Conservation (phyloP, 2,113 vertebrate species). For the cat (Felis catus) region DNA sequence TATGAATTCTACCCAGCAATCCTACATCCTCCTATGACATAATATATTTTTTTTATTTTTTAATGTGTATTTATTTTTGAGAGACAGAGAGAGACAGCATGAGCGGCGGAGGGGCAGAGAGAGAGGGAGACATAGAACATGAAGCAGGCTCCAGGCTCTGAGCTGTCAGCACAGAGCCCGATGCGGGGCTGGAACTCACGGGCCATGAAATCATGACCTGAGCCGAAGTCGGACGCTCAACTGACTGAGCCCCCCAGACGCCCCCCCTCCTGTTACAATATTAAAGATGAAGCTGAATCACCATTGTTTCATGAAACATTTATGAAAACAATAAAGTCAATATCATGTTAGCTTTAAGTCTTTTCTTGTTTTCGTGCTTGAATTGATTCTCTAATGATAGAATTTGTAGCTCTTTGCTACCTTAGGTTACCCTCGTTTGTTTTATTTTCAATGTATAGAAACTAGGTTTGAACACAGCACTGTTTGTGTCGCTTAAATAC, state of each 20-base stretch:
- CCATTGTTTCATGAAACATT: neutral
- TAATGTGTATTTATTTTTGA: too few species aligned
- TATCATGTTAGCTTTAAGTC: neutral
- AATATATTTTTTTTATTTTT: too few species aligned
- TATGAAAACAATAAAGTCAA: neutral
- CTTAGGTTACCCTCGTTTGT: neutral
- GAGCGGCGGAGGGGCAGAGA: too few species aligned
- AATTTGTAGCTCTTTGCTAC: neutral
- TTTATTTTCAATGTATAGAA: neutral
- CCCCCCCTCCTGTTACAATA: neutral
- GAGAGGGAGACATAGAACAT: too few species aligned
- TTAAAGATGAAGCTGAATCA: neutral
- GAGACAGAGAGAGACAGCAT: too few species aligned
- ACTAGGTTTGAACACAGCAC: neutral
- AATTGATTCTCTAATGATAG: neutral
- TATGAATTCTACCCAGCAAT: neutral
- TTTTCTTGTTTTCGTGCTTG: conserved; percentile 36
- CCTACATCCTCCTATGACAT: neutral
- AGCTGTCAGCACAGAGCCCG: too few species aligned
- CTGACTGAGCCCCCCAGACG: too few species aligned
- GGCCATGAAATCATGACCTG: too few species aligned
- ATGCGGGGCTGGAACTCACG: too few species aligned
- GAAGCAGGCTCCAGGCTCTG: too few species aligned
- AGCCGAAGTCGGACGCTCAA: too few species aligned
- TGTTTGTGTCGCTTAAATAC: neutral